Base-by-base conservation (phyloP, 2,797 vertebrate genomes). In the Gallinago solitaria region DNA sequence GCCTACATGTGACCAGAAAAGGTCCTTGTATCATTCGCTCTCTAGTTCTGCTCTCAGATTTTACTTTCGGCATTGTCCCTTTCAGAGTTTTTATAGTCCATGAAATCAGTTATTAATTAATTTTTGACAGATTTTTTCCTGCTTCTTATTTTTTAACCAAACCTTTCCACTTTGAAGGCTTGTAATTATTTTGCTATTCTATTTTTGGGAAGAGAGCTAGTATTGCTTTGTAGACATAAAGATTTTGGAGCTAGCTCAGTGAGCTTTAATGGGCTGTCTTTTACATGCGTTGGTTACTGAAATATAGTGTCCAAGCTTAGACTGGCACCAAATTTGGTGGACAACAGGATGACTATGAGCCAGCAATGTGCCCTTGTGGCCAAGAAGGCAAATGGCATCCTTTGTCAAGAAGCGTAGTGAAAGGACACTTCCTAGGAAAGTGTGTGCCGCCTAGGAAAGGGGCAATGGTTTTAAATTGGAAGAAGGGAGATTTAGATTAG, bases 41-140 rank as follows among this genome's bases (percentile, higher is more conserved):
- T 77, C 75, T 43, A 1, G 1, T 45, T 57, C 47, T 75, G 8
- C 51, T 65, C 28, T n/a, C 33, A 57, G 12, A 37, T 54, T 77
- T 90, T 35, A 27, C 23, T 43, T 87, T 53, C 33, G n/a, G 18
- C n/a, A 4, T 33, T n/a, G 7, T 60, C 20, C 25, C 25, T 67
- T 83, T 77, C 41, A 41, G 11, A n/a, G 75, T 80, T 23, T 83
- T 83, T 50, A 11, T 5, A 56, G 57, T 27, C 9, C 4, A 51
- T 50, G 18, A 59, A 92, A 73, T 16, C 3, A 5, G 9, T 45
- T 54, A 47, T 16, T 54, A 32, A 37, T 65, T 79, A 0, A 9
- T 32, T 87, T 77, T 54, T 1, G 60, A 24, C 2, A 53, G 28
- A 0, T 4, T 4, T 37, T 25, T 11, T 4, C 0, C 17, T 5